Percentiles rank a stretch among this genome's conserved stretches.
Conservation (phyloP, 2,113 vertebrate genomes). For the Lampris megalopsis region DNA sequence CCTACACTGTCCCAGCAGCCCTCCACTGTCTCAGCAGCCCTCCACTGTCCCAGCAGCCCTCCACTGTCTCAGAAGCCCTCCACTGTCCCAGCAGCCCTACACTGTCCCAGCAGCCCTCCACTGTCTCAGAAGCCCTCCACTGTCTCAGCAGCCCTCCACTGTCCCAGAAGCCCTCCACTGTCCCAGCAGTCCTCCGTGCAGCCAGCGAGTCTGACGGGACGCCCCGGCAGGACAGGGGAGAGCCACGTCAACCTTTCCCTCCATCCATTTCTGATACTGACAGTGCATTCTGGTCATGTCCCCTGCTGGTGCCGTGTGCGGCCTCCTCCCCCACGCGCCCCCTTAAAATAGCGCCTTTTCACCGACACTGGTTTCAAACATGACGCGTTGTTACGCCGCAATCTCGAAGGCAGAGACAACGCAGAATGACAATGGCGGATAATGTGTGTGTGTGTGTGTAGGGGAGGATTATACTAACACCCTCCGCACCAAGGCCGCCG, state of each 20-base stretch:
- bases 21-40: no score
- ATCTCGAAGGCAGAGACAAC: conserved; percentile 44
- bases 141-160: no score
- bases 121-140: no score
- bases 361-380: conserved; percentile 23
- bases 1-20: no score
- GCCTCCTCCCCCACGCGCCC: conserved; percentile 39
- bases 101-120: no score
- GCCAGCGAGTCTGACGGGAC: conserved; percentile 21
- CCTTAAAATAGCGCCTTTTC: conserved; percentile 60
- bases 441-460: conserved; percentile 11
- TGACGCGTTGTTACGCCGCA: conserved; percentile 50
- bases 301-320: conserved; percentile 41
- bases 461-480: conserved; percentile 60
- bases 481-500: conserved; percentile 27
- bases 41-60: no score
- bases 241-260: conserved; percentile 41
- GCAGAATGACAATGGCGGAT: conserved; percentile 36
- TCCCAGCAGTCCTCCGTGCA: not conserved
- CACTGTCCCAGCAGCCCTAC: no score
- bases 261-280: conserved; percentile 62
- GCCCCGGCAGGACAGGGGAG: conserved; percentile 40
- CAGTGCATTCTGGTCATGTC: conserved; percentile 52
- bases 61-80: no score
- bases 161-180: no score